Evolutionary conservation across 2,888 invertebrate species (phyloP), one percentile per base, ranked within the genome.

Genomic region (Leucania comma): DNA sequence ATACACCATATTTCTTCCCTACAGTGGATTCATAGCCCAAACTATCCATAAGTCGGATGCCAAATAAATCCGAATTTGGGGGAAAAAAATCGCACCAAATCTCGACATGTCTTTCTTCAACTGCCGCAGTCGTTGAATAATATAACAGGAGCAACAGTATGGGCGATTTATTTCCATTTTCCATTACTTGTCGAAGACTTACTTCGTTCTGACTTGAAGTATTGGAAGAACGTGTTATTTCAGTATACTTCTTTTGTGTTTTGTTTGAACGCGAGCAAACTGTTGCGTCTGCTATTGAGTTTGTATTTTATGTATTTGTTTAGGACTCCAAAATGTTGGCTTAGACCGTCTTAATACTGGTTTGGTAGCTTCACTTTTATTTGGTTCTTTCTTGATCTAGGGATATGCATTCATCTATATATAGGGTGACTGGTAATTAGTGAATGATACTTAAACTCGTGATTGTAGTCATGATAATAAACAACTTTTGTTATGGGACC

Each of bases 101-200:
- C 80, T 74, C 64, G 14, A 72, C 76, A 64, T 69, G 63, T 61
- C 57, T 54, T 68, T 72, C 72, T 83, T 79, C 80, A 87, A 84
- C 79, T 78, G 83, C 80, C 84, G 75, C 62, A 73, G 75, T 32
- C 53, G 50, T 60, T 88, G 83, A 87, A 88, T 88, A 87, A 88
- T 87, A 83, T 83, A 88, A 71, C 67, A 54, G 71, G 68, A 74
- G 61, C 65, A 67, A 78, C 78, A 75, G 81, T 73, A 84, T 75
- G 68, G 81, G 65, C 86, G 74, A 88, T 89, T 87, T 85, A 88
- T 90, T 87, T 87, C 83, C 85, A 88, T 89, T 87, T 84, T 79
- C 80, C 65, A 64, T 78, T 73, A 72, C 73, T 78, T 69, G 72
- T 81, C 70, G 77, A 75, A 80, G 81, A 77, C 67, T 80, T 68